Base-by-base conservation (phyloP, 35 echinoderm and acorn worm genomes). In the Hemicentrotus pulcherrimus region DNA sequence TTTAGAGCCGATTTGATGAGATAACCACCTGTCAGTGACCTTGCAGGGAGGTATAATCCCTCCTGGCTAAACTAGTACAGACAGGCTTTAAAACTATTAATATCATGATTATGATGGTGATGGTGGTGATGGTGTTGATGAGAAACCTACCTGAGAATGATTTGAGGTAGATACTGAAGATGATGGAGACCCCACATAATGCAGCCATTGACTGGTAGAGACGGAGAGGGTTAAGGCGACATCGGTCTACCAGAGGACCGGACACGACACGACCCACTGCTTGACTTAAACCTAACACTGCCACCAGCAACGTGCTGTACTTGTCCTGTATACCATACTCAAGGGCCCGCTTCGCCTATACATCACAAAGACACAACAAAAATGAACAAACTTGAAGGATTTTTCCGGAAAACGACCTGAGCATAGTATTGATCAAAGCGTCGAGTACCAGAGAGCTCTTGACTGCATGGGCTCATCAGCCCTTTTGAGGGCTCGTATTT, bases 201-300 rank as follows among this genome's bases (percentile, higher is more conserved):
- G 88, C 32, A 22, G 88, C 46, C 88, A 90, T 90, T 12, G 88
- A 33, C 19, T 90, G 88, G 88, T 90, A 90, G 88, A 90, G 88
- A 45, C 31, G 88, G 88, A 90, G 88, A 33, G 88, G 88, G 88
- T 90, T 90, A 24, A 90, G 88, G 7, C 46, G 32, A 32, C 88
- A 90, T 41, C 88, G 88, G 88, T 90, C 88, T 24, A 90, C 88
- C 88, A 90, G 88, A 1, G 88, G 88, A 47, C 88, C 88, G 3
- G 88, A 90, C 30, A 90, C 5, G 88, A 47, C 4, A 15, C 88
- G 88, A 15, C 88, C 88, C 2, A 4, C 46, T 33, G 88, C 88
- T 90, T 90, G 88, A 30, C 88, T 90, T 16, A 33, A 15, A 22
- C 88, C 88, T 15, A 90, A 45, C 32, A 90, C 46, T 45, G 88